Evolutionary conservation across 2,888 invertebrate species (phyloP).

Genomic region (Laspeyria flexula): DNA sequence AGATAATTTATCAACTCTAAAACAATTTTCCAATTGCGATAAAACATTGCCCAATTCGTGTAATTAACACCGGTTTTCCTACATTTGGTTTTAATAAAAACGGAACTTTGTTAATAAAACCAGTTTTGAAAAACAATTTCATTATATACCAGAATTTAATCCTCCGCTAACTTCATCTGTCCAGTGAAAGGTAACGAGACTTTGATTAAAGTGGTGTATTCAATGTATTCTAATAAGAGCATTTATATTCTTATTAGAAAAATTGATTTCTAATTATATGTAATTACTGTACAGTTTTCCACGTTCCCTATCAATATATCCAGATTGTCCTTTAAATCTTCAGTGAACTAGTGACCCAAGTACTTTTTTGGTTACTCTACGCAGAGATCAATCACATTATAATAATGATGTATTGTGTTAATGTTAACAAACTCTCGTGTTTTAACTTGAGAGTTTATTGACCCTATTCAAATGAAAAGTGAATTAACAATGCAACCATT

Average conservation of each 20-base stretch:
- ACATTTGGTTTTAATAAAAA: constrained; percentile 6
- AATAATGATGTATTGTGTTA: too few relatives aligned
- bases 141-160: constrained; percentile 22
- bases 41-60: not conserved
- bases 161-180: constrained; percentile 5
- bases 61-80: constrained; percentile 1
- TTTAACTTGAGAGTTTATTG: too few relatives aligned
- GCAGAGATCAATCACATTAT: too few relatives aligned
- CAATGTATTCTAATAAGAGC: constrained; percentile 6
- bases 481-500: constrained; percentile 32
- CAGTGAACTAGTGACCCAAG: too few relatives aligned
- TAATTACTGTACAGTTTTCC: too few relatives aligned
- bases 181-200: not conserved
- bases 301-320: too few relatives aligned
- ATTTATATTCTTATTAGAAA: constrained; percentile 15
- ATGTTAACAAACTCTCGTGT: too few relatives aligned
- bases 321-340: too few relatives aligned
- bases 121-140: constrained; percentile 14
- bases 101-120: constrained; percentile 27
- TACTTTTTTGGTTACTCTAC: too few relatives aligned
- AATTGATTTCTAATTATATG: constrained; percentile 5
- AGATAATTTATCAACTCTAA: too few relatives aligned
- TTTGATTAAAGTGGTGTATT: constrained; percentile 4
- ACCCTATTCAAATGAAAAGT: constrained; percentile 29
- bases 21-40: not conserved